Conservation (phyloP, 2,888 invertebrate species). For the Spicauda simplicius region DNA sequence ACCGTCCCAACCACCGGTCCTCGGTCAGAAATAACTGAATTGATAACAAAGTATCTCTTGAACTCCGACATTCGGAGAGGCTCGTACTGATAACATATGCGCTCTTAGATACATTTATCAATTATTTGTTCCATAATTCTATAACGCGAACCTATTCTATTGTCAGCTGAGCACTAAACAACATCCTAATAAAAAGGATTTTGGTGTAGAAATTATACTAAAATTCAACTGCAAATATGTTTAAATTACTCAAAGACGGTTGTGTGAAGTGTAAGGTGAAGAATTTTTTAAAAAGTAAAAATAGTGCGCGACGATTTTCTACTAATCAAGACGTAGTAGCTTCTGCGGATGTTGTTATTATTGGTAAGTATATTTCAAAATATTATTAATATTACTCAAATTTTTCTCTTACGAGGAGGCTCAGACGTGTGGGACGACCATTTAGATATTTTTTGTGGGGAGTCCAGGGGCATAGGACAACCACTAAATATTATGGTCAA, state of each 20-base stretch:
- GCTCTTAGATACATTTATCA: slow-evolving; percentile 31
- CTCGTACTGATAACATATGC: slow-evolving; percentile 38
- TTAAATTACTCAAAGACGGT: slow-evolving; percentile 64
- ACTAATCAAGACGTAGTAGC: slow-evolving; percentile 63
- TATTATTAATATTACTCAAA: not conserved
- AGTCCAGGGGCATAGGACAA: no score
- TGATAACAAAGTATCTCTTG: slow-evolving; percentile 45
- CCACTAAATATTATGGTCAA: no score
- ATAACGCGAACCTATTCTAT: slow-evolving; percentile 9
- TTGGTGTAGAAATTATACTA: no score
- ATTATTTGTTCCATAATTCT: slow-evolving; percentile 19
- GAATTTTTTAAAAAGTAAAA: slow-evolving; percentile 59
- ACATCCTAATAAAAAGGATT: slow-evolving; percentile 3
- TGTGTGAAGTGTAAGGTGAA: slow-evolving; percentile 54
- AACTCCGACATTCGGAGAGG: slow-evolving; percentile 45
- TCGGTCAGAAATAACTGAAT: slow-evolving; percentile 15
- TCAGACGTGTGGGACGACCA: no score
- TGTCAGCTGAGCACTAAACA: not conserved
- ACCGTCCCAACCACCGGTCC: not conserved
- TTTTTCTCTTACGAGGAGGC: no score
- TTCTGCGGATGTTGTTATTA: slow-evolving; percentile 91
- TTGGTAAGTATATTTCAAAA: slow-evolving; percentile 80
- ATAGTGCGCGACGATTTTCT: slow-evolving; percentile 53
- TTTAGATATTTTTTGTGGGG: no score
- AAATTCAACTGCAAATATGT: slow-evolving; percentile 70